A percentile compares a stretch with the other conserved stretches of the same genome.
Evolutionary conservation across 1,140 invertebrate species (phyloP).

Genomic region (Archivesica marissinica): DNA sequence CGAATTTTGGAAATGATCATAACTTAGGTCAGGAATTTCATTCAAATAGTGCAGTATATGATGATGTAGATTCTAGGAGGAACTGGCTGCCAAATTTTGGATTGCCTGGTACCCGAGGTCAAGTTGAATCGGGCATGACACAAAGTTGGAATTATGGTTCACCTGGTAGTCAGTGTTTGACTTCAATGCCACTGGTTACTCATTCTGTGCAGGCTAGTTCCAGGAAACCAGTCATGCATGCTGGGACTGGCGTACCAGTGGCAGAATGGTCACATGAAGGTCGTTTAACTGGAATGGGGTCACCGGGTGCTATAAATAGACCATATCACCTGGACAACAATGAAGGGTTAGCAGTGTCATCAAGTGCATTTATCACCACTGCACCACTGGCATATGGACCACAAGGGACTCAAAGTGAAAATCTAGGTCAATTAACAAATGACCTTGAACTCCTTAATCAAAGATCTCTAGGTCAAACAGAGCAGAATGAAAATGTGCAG

Average conservation of each 20-base stretch:
- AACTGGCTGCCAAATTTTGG: background rate
- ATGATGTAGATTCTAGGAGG: background rate
- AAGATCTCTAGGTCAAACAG: conserved; percentile 4
- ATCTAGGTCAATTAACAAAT: background rate
- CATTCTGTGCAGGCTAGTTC: conserved; percentile 8
- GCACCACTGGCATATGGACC: background rate
- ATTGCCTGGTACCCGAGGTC: background rate
- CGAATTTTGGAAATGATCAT: conserved; percentile 10
- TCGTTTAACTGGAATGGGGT: conserved; percentile 8
- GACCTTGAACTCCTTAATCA: conserved; percentile 12
- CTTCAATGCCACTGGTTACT: background rate
- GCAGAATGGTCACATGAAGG: conserved; percentile 3
- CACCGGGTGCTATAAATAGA: no score
- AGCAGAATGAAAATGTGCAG: background rate
- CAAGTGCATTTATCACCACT: background rate
- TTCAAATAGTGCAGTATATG: background rate
- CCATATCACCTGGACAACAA: conserved; percentile 37
- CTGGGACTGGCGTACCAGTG: background rate
- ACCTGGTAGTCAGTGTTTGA: background rate
- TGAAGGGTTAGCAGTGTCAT: background rate
- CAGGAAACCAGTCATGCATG: conserved; percentile 32
- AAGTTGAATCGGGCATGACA: conserved; percentile 20
- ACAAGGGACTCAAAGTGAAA: background rate
- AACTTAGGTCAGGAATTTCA: conserved; percentile 2
- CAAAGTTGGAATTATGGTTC: conserved; percentile 49